Base-by-base conservation (phyloP, 2,113 vertebrate genomes). In the Melospiza melodia region DNA sequence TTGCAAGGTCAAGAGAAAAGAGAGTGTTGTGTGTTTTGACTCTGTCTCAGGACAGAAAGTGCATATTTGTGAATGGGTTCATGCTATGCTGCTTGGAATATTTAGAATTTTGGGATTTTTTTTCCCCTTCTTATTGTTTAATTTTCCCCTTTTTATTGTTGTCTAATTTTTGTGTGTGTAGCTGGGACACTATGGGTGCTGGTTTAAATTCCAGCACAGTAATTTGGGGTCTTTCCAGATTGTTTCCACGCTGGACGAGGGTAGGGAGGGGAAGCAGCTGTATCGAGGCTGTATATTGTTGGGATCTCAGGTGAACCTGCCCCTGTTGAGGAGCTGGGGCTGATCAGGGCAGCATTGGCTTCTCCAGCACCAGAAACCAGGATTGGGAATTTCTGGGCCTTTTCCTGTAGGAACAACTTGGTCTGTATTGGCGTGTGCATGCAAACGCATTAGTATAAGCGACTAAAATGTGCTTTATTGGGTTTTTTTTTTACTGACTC, bases 1-100 rank as follows among this genome's bases (percentile, higher is more conserved):
- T 90, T 95, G 82, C 77, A 95, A 96, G 95, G 92, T 80, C 76
- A 86, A 87, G 77, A 85, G 85, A 84, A 84, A 77, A 94, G 89
- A 54, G n/a, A 58, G n/a, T 3, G 14, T 44, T 90, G 6, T 66
- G 66, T 93, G 31, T 94, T 91, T 97, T 89, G 87, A 84, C 87
- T 95, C 62, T 44, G 63, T 81, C 83, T 95, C 81, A 23, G 37
- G 80, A 88, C 72, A 94, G 51, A 55, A 44, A 27, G 39, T 44
- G 28, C 33, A 10, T 86, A 31, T 85, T 94, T 93, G 49, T 74
- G 54, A 80, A 81, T 57, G 66, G 27, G 19, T 89, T 94, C 41
- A 3, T 48, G 55, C 74, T 93, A 41, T 44, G 15, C 20, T 15
- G 13, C 9, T 90, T 65, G 66, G 84, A 73, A 82, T 43, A 19